Conservation (phyloP, 2,888 invertebrate genomes). For the Mesochorus sp. region DNA sequence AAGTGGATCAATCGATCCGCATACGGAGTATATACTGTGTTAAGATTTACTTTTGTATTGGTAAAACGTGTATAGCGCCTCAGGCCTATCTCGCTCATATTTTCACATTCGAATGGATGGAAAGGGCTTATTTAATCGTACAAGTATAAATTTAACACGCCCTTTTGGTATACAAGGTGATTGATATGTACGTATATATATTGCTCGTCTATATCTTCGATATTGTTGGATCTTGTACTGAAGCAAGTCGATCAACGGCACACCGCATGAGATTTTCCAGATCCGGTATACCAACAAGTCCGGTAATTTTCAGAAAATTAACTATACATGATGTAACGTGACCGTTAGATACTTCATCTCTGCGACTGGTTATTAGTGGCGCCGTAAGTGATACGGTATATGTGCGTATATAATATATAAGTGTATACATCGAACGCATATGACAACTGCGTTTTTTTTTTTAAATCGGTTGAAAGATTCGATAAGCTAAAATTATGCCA, state of each 20-base stretch:
- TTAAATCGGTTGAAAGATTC: neutral
- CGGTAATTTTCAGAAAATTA: conserved; percentile 64
- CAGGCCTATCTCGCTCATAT: neutral
- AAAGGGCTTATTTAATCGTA: neutral
- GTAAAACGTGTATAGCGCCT: conserved; percentile 1
- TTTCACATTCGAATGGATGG: neutral
- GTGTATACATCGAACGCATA: neutral
- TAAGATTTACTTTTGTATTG: conserved; percentile 2
- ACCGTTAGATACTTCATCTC: conserved; percentile 64
- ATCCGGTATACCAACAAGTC: conserved; percentile 64
- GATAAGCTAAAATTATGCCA: conserved; percentile 13
- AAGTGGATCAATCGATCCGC: conserved; percentile 28
- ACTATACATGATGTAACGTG: conserved; percentile 64
- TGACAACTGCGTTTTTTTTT: conserved; percentile 6
- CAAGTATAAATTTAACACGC: neutral
- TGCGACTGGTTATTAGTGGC: conserved; percentile 65
- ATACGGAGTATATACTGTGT: neutral
- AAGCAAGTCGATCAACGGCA: conserved; percentile 56
- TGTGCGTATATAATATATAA: conserved; percentile 35
- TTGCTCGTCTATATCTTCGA: neutral
- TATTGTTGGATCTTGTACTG: conserved; percentile 37
- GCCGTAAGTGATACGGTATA: conserved; percentile 56
- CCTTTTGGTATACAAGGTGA: neutral
- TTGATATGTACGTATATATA: neutral
- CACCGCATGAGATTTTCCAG: conserved; percentile 56